Evolutionary conservation across 2,888 invertebrate species (phyloP), one percentile per base, ranked within the genome.

Genomic region (Clivina fossor): DNA sequence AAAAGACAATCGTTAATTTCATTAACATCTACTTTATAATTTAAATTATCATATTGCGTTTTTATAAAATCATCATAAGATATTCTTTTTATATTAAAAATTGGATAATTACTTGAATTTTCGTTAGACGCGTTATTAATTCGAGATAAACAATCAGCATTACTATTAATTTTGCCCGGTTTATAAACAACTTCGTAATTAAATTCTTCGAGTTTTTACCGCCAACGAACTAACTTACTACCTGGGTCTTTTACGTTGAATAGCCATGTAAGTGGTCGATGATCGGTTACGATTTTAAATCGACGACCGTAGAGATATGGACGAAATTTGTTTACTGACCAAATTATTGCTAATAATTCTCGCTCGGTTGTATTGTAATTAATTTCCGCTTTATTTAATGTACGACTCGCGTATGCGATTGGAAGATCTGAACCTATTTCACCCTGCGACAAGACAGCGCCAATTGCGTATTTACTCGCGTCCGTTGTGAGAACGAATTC

Each of bases 241-340:
- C 57, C 58, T 1, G 68, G 68, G 2, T 71, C 67, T 57, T 68
- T 71, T 0, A 61, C 22, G 30, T 50, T 64, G 20, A 65, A 61
- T 13, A 71, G 53, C 65, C 67, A 70, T 4, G 48, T 57, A 13
- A 70, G 47, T 0, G 68, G 66, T 56, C 60, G 44, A 48, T 71
- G 71, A 56, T 71, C 68, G 0, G 64, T 71, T 4, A 66, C 19
- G n/a, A 70, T 63, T 8, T 22, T 60, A 40, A 71, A 71, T 56
- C 64, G 59, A 26, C 62, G 58, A 4, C 68, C 68, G 37, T 60
- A 66, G 1, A 71, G 35, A 49, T 70, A 70, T 3, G 67, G 66
- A 37, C 66, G 15, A 54, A 68, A 69, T 50, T 66, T 59, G 53
- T 66, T 60, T 1, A 56, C 44, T 2, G 57, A 59, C 61, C 63